Evolutionary conservation across 2,888 invertebrate genomes (phyloP).

Genomic region (Litoditis marina): DNA sequence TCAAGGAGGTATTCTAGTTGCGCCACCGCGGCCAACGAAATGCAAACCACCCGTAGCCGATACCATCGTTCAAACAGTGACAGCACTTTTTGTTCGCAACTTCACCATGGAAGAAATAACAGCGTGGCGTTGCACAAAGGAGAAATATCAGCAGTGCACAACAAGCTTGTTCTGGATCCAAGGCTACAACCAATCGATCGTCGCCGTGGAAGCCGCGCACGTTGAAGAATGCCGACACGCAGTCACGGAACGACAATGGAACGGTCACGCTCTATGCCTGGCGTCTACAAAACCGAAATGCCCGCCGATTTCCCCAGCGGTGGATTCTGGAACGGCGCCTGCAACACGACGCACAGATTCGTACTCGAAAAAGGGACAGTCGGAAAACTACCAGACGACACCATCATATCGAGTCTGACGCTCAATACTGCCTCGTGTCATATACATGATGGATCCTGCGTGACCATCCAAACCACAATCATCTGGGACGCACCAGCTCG

Average conservation of each 20-base stretch:
- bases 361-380: background rate
- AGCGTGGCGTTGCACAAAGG: background rate
- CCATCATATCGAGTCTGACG: background rate
- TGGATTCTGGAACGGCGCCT: background rate
- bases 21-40: background rate
- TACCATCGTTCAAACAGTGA: background rate
- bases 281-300: slow-evolving; percentile 2
- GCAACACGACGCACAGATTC: background rate
- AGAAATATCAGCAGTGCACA: background rate
- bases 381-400: too few species aligned
- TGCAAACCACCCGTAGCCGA: too few species aligned
- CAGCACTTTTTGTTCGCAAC: background rate
- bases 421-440: background rate
- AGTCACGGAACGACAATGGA: background rate
- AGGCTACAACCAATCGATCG: background rate
- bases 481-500: too few species aligned
- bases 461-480: background rate
- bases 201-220: background rate
- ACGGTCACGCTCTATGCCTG: too few species aligned
- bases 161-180: background rate
- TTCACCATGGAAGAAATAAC: background rate
- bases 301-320: background rate
- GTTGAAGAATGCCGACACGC: background rate
- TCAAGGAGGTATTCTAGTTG: slow-evolving; percentile 2
- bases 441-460: background rate